Base-by-base conservation (phyloP, 2,113 vertebrate species). In the Entelurus aequoreus region DNA sequence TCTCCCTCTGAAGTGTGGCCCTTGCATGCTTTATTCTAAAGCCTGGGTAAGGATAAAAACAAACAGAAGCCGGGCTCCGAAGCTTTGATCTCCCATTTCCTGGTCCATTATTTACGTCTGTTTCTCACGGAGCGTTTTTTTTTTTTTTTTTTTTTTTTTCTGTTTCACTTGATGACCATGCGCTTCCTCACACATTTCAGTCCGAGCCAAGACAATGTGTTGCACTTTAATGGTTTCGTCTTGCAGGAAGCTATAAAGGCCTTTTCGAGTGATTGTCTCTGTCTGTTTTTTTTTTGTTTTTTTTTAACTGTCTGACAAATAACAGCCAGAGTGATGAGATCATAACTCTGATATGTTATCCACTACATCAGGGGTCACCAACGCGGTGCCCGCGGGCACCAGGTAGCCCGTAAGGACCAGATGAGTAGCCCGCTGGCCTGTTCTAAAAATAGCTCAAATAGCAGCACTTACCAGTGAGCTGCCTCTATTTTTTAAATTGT, bases 81-180 rank as follows among this genome's bases (percentile, higher is more conserved):
- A 47, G 65, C 90, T 92, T 92, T 92, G 89, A 91, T 91, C 87
- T 90, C 69, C 65, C 40, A n/a, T 87, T 91, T 92, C 90, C 90
- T 92, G 88, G 66, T 66, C 76, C 72, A 84, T 89, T 92, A 91
- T 92, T 90, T 90, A 90, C 84, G 84, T 87, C 84, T 65, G 86
- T 89, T 92, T 92, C 88, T 90, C 90, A 91, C 90, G 86, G 79
- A 88, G 75, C 61, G 8, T 75, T 82, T 79, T 80, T 80, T 81
- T 65, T 60, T 28, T 28, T 28, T 28, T 28, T 28, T 28, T 28
- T 28, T 3, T 28, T 28, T 3, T 28, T 70, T 59, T 77, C 69
- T 80, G 68, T 86, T 87, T 79, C 72, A 65, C 81, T 86, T 84
- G 83, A 90, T 89, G 85, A 85, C 76, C 79, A 82, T 84, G 78